These are phyloP conservation scores for Coleophora flavipennella DNA, from an alignment of 2,888 invertebrate species.

Conservation along the genomic window DNA sequence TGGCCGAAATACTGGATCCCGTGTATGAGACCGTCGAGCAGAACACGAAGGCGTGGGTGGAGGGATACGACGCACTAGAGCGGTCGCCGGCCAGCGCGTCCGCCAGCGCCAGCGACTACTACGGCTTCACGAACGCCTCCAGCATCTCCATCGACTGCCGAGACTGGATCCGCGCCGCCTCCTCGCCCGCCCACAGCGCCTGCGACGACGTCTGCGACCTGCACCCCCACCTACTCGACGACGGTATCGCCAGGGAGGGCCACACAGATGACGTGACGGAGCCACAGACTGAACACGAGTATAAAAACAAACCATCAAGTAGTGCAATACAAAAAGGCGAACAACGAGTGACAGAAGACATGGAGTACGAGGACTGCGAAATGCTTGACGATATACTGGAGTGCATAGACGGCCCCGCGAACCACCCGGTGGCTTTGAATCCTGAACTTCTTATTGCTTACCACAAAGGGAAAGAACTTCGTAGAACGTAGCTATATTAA, in stretches of 20 bases:
- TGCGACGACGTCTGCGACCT: conserved; percentile 27
- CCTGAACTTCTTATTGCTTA: no score
- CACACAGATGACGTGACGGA: neutral
- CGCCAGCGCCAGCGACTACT: conserved; percentile 38
- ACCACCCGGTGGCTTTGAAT: no score
- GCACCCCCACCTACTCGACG: no score
- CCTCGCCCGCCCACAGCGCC: conserved; percentile 42
- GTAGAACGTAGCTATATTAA: no score
- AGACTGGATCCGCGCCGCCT: conserved; percentile 49
- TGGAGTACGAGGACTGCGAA: conserved; percentile 29
- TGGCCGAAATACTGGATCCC: conserved; percentile 60
- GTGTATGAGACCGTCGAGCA: conserved; percentile 55
- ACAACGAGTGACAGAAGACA: no score
- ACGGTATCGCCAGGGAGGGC: no score
- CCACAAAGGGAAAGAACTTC: no score
- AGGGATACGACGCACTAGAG: conserved; percentile 43
- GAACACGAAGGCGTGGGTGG: conserved; percentile 37
- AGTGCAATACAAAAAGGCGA: no score
- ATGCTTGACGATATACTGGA: conserved; percentile 61
- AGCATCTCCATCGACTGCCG: conserved; percentile 50
- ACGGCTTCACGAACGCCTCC: conserved; percentile 48
- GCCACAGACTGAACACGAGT: neutral
- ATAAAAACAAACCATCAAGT: neutral
- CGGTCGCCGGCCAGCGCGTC: conserved; percentile 39
- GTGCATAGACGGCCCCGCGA: conserved; percentile 39